Evolutionary conservation across 2,888 invertebrate species (phyloP).

Genomic region (Hecatera dysodea): DNA sequence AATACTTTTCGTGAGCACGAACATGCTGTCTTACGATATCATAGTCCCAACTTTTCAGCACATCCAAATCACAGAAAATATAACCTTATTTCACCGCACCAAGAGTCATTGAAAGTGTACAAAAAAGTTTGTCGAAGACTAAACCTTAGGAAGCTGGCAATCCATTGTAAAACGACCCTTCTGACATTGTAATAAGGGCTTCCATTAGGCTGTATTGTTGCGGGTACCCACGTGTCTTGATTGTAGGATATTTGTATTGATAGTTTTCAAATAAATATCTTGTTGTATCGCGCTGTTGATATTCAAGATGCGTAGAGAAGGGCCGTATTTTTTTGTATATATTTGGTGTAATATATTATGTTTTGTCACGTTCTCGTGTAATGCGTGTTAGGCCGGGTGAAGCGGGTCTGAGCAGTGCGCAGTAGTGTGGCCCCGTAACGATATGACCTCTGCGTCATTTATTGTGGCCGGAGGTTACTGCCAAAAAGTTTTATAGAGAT

Average conservation of each 20-base stretch:
- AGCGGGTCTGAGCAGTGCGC: slow-evolving; percentile 19
- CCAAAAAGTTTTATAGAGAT: slow-evolving; percentile 20
- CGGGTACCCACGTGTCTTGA: slow-evolving; percentile 52
- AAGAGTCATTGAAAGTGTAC: slow-evolving; percentile 11
- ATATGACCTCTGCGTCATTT: slow-evolving; percentile 19
- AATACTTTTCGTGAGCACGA: slow-evolving; percentile 58
- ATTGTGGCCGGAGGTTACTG: background rate
- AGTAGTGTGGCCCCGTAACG: slow-evolving; percentile 22
- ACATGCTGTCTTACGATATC: slow-evolving; percentile 46
- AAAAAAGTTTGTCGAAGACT: slow-evolving; percentile 23
- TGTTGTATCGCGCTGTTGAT: slow-evolving; percentile 61
- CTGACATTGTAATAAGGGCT: slow-evolving; percentile 39
- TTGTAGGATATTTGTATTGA: slow-evolving; percentile 67
- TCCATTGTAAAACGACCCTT: slow-evolving; percentile 47
- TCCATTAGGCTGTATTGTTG: slow-evolving; percentile 51
- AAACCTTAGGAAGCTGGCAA: slow-evolving; percentile 27
- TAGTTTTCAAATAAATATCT: slow-evolving; percentile 68
- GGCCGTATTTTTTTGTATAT: slow-evolving; percentile 46
- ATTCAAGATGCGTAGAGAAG: slow-evolving; percentile 64
- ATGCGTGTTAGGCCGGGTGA: slow-evolving; percentile 30
- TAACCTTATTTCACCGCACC: slow-evolving; percentile 23
- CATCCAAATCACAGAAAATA: slow-evolving; percentile 5
- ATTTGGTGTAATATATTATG: slow-evolving; percentile 46
- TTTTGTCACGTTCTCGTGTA: slow-evolving; percentile 55
- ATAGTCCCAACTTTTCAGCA: slow-evolving; percentile 14